Evolutionary conservation across 1,140 invertebrate species (phyloP), one percentile per base, ranked within the genome.

Genomic region (Thaumetopoea pityocampa): DNA sequence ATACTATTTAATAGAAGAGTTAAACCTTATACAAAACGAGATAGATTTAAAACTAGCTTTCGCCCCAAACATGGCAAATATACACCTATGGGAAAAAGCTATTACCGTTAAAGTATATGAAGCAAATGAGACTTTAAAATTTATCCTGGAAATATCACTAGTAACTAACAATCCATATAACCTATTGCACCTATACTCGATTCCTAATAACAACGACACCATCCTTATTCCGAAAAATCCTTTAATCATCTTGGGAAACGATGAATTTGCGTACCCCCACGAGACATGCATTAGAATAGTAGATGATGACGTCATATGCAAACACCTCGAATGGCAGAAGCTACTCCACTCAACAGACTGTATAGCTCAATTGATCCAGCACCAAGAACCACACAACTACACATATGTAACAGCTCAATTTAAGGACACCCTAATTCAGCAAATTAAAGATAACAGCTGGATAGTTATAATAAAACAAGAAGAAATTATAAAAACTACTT

Each of bases 361-460:
- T 17, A 47, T 47, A 14, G 44, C 35, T 4, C 44, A 38, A 26
- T 10, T 47, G 2, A 37, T 47, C n/a, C 34, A 38, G 26, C 44
- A 47, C 8, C 28, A 47, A 32, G 20, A 37, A 47, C 44, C 44
- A 1, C 35, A 38, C 14, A 34, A 43, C 14, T 47, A 35, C 26
- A 38, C 34, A 3, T 47, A 38, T 16, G 28, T 22, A n/a, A 47
- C 17, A 15, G 42, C 35, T 18, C 45, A 19, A 5, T 44, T 26
- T 4, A 14, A 54, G 15, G 32, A 59, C 6, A 54, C 45, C 10
- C 45, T 48, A n/a, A 54, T 51, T 9, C 42, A 54, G 29, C 51
- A 59, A 45, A 51, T 59, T 1, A 42, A 60, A 29, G 48, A 60
- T 16, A 60, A 60, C 15, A 54, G 44, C 8, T 60, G 51, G 51